Percentiles rank a stretch among this genome's conserved stretches.
Evolutionary conservation across 2,113 vertebrate species (phyloP).

Genomic region (Solenodon paradoxus): DNA sequence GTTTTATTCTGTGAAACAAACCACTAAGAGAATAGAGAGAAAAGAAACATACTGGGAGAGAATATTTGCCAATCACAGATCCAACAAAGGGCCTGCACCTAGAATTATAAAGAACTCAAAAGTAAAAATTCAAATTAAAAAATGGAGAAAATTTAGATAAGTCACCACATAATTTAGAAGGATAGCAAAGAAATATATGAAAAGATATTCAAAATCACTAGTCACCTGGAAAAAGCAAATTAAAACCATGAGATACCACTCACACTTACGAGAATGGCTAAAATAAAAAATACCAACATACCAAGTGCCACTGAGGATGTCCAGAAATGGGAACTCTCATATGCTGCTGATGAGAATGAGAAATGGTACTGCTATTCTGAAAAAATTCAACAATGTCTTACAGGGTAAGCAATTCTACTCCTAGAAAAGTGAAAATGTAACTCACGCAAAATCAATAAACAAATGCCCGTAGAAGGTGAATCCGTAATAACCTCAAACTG

Average conservation of each 20-base stretch:
- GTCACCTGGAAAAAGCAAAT: slow-evolving; percentile 33
- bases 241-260: not conserved
- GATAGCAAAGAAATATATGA: not conserved
- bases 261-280: not conserved
- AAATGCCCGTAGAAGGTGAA: not conserved
- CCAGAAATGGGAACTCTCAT: not conserved
- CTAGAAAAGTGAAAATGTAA: slow-evolving; percentile 12
- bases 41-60: not conserved
- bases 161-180: not conserved
- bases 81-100: not conserved
- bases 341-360: not conserved
- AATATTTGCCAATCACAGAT: not conserved
- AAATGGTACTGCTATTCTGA: not conserved
- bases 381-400: not conserved
- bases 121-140: not conserved
- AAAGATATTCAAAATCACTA: too few species aligned
- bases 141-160: not conserved
- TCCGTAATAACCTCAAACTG: not conserved
- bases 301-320: not conserved
- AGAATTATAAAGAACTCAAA: not conserved
- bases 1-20: slow-evolving; percentile 15
- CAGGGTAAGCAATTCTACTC: not conserved
- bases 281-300: slow-evolving; percentile 9
- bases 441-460: too few species aligned
- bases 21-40: not conserved